Conservation (phyloP, 2,888 invertebrate species). For the Omphaloscelis lunosa region DNA sequence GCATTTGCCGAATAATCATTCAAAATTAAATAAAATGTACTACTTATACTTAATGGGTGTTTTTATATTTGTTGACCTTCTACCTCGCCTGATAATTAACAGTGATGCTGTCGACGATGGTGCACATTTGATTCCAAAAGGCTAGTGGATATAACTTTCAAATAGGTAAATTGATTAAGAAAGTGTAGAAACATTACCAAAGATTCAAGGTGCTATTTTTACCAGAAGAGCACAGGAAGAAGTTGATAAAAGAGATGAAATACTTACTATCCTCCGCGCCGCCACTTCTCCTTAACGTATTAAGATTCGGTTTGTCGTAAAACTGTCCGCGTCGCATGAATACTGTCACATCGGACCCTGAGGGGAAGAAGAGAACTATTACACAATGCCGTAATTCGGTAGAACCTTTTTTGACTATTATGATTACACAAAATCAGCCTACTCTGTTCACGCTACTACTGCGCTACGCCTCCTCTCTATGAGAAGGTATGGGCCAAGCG, state of each 20-base stretch:
- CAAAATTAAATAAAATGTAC: background rate
- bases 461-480: too few species aligned
- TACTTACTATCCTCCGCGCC: conserved; percentile 66
- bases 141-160: background rate
- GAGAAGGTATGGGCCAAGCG: too few species aligned
- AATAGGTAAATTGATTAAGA: background rate
- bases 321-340: conserved; percentile 82
- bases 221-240: background rate
- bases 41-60: background rate
- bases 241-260: background rate
- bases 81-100: background rate
- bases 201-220: background rate
- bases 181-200: background rate
- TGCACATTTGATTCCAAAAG: background rate
- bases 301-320: conserved; percentile 71
- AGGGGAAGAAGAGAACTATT: background rate
- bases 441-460: background rate
- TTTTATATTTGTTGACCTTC: background rate
- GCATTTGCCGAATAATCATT: too few species aligned
- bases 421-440: background rate
- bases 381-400: background rate
- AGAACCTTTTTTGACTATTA: background rate
- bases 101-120: background rate
- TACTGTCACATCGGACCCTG: conserved; percentile 78
- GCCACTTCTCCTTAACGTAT: conserved; percentile 63